Percentiles rank a stretch among this genome's conserved stretches.
Conservation (phyloP, 1,140 invertebrate genomes). For the Phocides pigmalion region DNA sequence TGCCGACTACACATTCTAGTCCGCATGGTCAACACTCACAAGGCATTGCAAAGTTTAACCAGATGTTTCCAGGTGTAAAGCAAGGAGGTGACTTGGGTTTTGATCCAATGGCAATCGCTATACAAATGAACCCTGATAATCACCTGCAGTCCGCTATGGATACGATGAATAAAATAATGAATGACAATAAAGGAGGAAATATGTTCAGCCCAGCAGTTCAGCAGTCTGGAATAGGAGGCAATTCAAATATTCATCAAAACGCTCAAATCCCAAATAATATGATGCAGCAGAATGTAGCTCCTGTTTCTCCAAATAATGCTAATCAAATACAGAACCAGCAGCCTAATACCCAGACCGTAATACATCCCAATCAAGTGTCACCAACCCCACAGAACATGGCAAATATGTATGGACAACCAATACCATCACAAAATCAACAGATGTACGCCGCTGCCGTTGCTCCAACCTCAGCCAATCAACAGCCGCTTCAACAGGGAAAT, state of each 20-base stretch:
- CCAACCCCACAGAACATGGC: background rate
- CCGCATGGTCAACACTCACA: conserved; percentile 55
- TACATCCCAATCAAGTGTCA: background rate
- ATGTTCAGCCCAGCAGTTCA: conserved; percentile 16
- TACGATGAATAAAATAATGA: conserved; percentile 62
- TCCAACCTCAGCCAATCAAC: conserved; percentile 35
- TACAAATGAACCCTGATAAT: conserved; percentile 80
- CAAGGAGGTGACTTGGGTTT: conserved; percentile 67
- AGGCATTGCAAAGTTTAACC: conserved; percentile 68
- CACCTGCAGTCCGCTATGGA: conserved; percentile 60
- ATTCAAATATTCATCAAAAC: conserved; percentile 22
- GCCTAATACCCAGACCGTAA: background rate
- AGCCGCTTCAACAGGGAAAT: conserved; percentile 19
- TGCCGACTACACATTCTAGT: conserved; percentile 20
- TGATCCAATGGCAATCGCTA: conserved; percentile 76
- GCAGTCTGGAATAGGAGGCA: background rate
- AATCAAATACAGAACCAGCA: conserved; percentile 11
- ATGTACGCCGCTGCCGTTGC: conserved; percentile 1
- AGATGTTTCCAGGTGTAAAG: conserved; percentile 75
- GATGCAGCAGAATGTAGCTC: conserved; percentile 11
- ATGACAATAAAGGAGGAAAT: conserved; percentile 34
- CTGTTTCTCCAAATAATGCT: conserved; percentile 12
- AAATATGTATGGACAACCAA: conserved; percentile 9
- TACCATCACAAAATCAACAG: conserved; percentile 17
- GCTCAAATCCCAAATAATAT: conserved; percentile 2